Evolutionary conservation across 2,888 invertebrate species (phyloP), one percentile per base, ranked within the genome.

Genomic region (Aphidius colemani): DNA sequence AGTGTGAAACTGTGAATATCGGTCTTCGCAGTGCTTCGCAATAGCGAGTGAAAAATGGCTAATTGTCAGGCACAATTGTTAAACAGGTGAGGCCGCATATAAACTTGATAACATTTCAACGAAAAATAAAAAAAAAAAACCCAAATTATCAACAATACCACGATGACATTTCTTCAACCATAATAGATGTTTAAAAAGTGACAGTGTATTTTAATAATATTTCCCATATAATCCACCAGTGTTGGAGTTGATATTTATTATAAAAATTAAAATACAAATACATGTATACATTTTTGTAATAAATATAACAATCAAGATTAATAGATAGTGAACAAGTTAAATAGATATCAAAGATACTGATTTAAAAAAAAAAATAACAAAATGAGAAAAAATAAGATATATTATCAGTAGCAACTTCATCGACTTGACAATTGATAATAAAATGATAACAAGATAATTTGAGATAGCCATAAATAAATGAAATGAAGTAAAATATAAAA

Each of bases 51-150:
- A 78, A 59, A 78, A 80, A 81, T 80, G 81, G 80, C 79, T 76
- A 81, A 78, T 79, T 77, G 76, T 76, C 76, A 76, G 76, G 74
- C 72, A 72, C 71, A 72, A 74, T 75, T 75, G 77, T 75, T 75
- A 72, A 77, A 75, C 79, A 81, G 80, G 80, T 79, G 79, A 79
- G 78, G 73, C 66, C 63, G 57, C 49, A 64, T 41, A 43, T 58
- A 39, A 58, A 58, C 63, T 44, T 70, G 62, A 57, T 69, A 51
- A 53, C n/a, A 45, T 39, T 45, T 18, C 40, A 56, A 30, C 30
- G 5, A 30, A 30, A 30, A 30, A 13, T 1, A 18, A 18, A 18
- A 18, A 1, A 18, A 18, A 18, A 18, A 18, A 18, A 18, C 13
- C 13, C 48, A 41, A 43, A 49, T 9, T 48, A 53, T 13, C 40